A percentile compares a stretch with the other conserved stretches of the same genome.
Conservation (phyloP, 2,888 invertebrate species). For the Artemia sinica region DNA sequence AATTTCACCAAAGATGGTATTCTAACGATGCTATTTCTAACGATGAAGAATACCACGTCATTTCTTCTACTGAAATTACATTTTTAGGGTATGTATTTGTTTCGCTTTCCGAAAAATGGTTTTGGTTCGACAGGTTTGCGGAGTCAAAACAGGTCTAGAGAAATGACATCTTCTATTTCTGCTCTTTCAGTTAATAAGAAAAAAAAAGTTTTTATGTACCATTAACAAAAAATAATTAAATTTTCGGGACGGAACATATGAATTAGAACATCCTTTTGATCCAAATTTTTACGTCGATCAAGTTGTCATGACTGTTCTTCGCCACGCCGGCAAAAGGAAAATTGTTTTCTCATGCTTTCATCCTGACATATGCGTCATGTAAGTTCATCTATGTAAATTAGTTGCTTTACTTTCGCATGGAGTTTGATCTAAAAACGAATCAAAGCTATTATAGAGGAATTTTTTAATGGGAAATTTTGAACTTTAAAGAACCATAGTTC, state of each 20-base stretch:
- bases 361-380: conserved; percentile 85
- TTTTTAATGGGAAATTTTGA: too few species aligned
- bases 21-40: too few species aligned
- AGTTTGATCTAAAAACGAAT: too few species aligned
- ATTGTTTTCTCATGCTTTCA: conserved; percentile 90
- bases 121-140: too few species aligned
- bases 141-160: too few species aligned
- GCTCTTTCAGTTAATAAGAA: background rate
- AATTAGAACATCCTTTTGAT: conserved; percentile 71
- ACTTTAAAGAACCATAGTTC: too few species aligned
- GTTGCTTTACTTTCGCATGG: too few species aligned
- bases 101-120: too few species aligned
- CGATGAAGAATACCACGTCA: too few species aligned
- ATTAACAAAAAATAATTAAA: background rate
- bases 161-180: background rate
- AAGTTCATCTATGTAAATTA: conserved; percentile 27
- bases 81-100: background rate
- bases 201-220: background rate
- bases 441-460: too few species aligned
- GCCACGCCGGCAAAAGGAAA: conserved; percentile 56
- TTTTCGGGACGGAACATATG: conserved; percentile 57
- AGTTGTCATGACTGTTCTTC: conserved; percentile 62
- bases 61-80: too few species aligned
- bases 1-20: too few species aligned
- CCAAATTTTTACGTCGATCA: conserved; percentile 80